Base-by-base conservation (phyloP, 2,113 vertebrate species). In the Poicephalus meyeri region DNA sequence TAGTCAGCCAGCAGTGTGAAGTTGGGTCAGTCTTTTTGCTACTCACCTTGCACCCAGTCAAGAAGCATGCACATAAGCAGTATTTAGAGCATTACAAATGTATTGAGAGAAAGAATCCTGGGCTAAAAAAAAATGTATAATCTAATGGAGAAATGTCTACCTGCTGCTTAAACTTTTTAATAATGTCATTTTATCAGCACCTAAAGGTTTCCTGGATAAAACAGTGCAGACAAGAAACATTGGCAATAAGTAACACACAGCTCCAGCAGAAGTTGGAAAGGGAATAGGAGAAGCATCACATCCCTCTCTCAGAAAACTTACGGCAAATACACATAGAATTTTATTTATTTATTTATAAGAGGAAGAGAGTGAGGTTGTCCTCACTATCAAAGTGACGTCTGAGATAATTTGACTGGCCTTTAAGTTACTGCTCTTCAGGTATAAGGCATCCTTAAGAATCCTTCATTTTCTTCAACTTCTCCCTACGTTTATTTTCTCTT, bases 361-460 rank as follows among this genome's bases (percentile, higher is more conserved):
- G 17, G 11, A 31, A 65, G 9, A 69, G 29, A 56, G 7, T 11
- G n/a, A 77, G 20, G 53, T 63, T 92, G 74, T 37, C 64, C 58
- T n/a, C 65, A 55, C 58, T 63, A 60, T 77, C 53, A 91, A 86
- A 31, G 66, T 44, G 70, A 88, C 42, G 20, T 11, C 79, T 66
- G 71, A 78, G 16, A 47, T 69, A 52, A 56, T 58, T 53, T 70
- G 66, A 77, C 77, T 53, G 1, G 17, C 37, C 33, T 92, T 86
- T 92, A 80, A 80, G 35, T 88, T 84, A 63, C 56, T 78, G 60
- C 80, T 83, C 37, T 74, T 95, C 42, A 88, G 80, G 86, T 77
- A 93, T 37, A 92, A 92, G 64, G 64, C 47, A 89, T 28, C 68
- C 50, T 41, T 42, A 83, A 68, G 65, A 86, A 91, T 68, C 52